Evolutionary conservation across 2,113 vertebrate genomes (phyloP).

Genomic region (Oncorhynchus keta): DNA sequence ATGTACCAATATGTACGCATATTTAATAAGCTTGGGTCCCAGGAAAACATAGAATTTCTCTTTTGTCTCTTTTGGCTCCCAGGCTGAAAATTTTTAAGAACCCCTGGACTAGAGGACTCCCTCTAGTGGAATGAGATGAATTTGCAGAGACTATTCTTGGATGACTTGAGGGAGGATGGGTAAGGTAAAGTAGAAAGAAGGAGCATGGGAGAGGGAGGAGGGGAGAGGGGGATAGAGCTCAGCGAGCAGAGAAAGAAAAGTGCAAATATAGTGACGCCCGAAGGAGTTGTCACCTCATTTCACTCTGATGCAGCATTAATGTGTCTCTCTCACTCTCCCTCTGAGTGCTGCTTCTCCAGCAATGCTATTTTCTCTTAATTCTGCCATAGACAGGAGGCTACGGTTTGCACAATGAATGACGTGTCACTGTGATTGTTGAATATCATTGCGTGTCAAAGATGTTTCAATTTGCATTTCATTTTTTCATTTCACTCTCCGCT

Average conservation of each 20-base stretch:
- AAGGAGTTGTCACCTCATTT: conserved; percentile 29
- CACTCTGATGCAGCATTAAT: conserved; percentile 12
- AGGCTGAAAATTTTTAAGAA: too few relatives aligned
- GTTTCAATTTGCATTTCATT: background rate
- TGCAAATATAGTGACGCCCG: conserved; percentile 24
- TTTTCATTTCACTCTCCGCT: background rate
- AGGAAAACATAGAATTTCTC: too few relatives aligned
- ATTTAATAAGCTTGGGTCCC: too few relatives aligned
- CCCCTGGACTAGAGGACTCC: too few relatives aligned
- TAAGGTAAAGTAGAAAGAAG: background rate
- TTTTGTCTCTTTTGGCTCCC: too few relatives aligned
- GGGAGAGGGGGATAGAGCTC: background rate
- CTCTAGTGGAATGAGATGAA: too few relatives aligned
- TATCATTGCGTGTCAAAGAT: background rate
- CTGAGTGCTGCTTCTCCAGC: background rate
- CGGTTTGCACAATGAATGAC: background rate
- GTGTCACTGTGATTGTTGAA: background rate
- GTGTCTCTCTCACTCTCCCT: background rate
- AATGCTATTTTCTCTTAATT: background rate
- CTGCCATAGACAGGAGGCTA: background rate
- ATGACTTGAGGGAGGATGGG: background rate
- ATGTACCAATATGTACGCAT: too few relatives aligned
- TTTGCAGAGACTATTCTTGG: too few relatives aligned
- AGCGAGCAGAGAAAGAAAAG: conserved; percentile 9
- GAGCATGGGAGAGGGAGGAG: background rate